Conservation (phyloP, 2,113 vertebrate genomes). For the Alosa alosa region DNA sequence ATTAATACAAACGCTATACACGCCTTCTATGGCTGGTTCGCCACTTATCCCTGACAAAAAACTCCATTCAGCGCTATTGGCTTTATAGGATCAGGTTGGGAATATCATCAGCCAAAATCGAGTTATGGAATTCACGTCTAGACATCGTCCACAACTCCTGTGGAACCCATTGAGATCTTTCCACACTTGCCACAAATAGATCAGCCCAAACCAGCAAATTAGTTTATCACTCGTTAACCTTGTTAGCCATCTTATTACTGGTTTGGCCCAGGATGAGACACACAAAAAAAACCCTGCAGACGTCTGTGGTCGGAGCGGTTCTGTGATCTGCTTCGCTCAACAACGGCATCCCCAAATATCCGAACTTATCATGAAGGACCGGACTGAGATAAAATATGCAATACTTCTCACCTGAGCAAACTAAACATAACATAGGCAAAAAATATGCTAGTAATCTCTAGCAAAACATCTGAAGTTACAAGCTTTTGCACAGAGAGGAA, state of each 20-base stretch:
- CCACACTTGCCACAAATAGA: conserved; percentile 15
- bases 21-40: conserved; percentile 11
- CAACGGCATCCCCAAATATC: conserved; percentile 28
- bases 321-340: conserved; percentile 29
- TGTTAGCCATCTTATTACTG: conserved; percentile 44
- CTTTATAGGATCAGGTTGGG: conserved; percentile 32
- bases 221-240: conserved; percentile 45
- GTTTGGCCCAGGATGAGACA: conserved; percentile 35
- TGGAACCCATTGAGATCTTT: neutral
- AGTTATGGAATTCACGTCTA: conserved; percentile 29
- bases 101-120: conserved; percentile 34
- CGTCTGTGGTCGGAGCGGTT: conserved; percentile 27
- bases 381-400: neutral
- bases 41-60: conserved; percentile 26
- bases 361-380: neutral
- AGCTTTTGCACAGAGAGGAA: neutral
- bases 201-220: conserved; percentile 36
- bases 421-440: conserved; percentile 5
- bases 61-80: conserved; percentile 31
- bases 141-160: conserved; percentile 18
- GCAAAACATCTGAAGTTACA: neutral
- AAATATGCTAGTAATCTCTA: neutral
- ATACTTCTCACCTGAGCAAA: neutral
- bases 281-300: neutral
- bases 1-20: conserved; percentile 38